Conservation (phyloP, 2,113 vertebrate genomes). For the Vulpes lagopus region DNA sequence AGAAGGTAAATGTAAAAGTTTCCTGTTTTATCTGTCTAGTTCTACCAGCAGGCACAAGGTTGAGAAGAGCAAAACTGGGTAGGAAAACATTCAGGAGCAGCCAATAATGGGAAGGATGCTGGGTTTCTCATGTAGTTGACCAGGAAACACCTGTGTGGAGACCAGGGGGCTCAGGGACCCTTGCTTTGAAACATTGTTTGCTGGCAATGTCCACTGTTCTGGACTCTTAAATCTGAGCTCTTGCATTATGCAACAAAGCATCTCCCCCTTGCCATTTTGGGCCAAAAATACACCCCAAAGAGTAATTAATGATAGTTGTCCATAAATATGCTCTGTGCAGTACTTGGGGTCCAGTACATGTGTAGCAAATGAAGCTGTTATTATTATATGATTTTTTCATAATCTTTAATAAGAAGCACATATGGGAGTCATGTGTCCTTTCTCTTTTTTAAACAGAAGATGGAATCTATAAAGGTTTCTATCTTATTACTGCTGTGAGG, state of each 20-base stretch:
- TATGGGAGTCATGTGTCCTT: background rate
- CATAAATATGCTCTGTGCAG: background rate
- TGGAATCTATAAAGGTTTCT: background rate
- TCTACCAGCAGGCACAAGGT: too few species aligned
- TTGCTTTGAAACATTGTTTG: background rate
- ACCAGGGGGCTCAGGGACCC: background rate
- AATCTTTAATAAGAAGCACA: background rate
- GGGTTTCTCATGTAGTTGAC: background rate
- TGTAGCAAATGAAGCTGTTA: too few species aligned
- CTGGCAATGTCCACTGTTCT: background rate
- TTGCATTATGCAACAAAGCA: background rate
- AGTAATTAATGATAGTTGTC: background rate
- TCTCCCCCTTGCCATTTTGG: background rate
- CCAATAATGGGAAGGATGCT: background rate
- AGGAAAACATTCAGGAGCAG: too few species aligned
- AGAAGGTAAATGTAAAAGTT: background rate
- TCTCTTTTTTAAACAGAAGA: background rate
- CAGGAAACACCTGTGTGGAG: background rate
- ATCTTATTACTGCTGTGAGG: background rate
- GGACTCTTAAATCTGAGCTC: background rate
- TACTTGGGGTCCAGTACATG: background rate
- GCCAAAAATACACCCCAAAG: background rate
- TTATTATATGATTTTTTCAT: background rate
- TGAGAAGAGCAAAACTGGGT: background rate
- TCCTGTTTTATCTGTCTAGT: background rate